Conservation (phyloP, 2,113 vertebrate species). For the Lophius piscatorius region DNA sequence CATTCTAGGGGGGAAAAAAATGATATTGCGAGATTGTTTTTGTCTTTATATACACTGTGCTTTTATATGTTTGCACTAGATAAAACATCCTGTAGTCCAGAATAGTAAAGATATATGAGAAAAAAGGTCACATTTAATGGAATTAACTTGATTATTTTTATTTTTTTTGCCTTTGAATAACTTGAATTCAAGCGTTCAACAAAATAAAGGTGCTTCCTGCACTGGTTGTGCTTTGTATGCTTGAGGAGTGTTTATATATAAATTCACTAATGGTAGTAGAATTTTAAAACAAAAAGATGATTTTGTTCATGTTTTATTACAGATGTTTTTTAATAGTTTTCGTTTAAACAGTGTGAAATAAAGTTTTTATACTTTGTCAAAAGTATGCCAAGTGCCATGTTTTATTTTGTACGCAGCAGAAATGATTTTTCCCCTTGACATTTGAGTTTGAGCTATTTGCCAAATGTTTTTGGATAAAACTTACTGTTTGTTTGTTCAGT, state of each 20-base stretch:
- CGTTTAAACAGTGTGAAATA: too few species aligned
- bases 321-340: too few species aligned
- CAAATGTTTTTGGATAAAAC: too few species aligned
- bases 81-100: constrained; percentile 5
- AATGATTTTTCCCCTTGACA: neutral
- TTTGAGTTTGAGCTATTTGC: too few species aligned
- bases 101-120: neutral
- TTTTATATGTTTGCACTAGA: constrained; percentile 14
- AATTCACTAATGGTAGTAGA: constrained; percentile 24
- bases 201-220: neutral
- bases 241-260: constrained; percentile 22
- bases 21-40: constrained; percentile 35
- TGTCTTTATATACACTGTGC: constrained; percentile 7
- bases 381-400: constrained; percentile 18
- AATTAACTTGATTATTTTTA: constrained; percentile 10
- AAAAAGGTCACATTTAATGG: constrained; percentile 6
- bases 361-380: too few species aligned
- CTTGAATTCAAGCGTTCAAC: constrained; percentile 9
- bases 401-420: constrained; percentile 17
- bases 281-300: neutral
- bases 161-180: constrained; percentile 13
- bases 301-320: too few species aligned
- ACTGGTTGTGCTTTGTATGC: constrained; percentile 19
- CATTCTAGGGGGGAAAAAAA: constrained; percentile 29
- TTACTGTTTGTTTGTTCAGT: too few species aligned